A percentile compares a stretch with the other conserved stretches of the same genome.
Conservation (phyloP, 2,888 invertebrate genomes). For the Microplitis deprimator region DNA sequence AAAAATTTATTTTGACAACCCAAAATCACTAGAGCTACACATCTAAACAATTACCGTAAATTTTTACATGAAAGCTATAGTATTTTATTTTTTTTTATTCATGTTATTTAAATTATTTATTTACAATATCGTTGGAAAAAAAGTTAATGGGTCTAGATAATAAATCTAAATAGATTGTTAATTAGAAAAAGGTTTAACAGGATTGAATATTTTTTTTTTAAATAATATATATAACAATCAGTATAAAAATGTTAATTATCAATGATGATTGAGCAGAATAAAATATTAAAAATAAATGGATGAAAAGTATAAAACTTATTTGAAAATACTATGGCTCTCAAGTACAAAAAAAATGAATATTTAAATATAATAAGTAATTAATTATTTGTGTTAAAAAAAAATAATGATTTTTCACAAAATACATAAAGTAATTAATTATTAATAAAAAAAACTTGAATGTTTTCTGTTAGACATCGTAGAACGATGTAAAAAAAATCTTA, state of each 20-base stretch:
- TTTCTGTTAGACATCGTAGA: not conserved
- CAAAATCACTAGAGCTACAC: no score
- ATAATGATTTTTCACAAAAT: conserved; percentile 7
- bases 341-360: conserved; percentile 32
- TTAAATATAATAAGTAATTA: conserved; percentile 4
- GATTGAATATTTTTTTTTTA: no score
- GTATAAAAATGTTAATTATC: not conserved
- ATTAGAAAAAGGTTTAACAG: no score
- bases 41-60: conserved; percentile 19
- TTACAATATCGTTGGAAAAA: no score
- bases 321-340: conserved; percentile 32
- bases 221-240: no score
- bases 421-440: not conserved
- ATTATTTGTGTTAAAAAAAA: conserved; percentile 34
- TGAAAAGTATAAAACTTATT: not conserved
- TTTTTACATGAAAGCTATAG: conserved; percentile 65
- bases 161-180: no score
- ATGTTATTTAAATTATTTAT: not conserved
- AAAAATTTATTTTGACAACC: no score
- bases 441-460: not conserved
- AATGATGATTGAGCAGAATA: not conserved
- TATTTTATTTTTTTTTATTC: conserved; percentile 38
- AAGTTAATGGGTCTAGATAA: no score
- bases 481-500: not conserved
- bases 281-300: not conserved